Base-by-base conservation (phyloP, 2,797 vertebrate genomes). In the Paguma larvata region DNA sequence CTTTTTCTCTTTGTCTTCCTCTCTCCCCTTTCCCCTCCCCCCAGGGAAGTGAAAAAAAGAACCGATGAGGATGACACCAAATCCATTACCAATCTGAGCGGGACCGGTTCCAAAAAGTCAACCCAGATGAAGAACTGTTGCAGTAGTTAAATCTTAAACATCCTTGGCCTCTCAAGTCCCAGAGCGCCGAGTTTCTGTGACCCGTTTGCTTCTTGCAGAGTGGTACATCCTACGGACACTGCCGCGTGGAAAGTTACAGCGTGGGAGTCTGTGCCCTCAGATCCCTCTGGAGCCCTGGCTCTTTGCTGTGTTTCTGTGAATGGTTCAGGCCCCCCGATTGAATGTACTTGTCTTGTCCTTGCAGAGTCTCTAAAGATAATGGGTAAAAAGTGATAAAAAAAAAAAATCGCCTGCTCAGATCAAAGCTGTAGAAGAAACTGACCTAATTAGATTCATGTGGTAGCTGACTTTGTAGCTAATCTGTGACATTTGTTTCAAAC, bases 1-100 rank as follows among this genome's bases (percentile, higher is more conserved):
- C 15, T n/a, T 11, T 59, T 15, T 34, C 1, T 59, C 25, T 46
- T 32, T 25, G 16, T 75, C 18, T 84, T 12, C 87, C 48, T 65
- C 25, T 8, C 8, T 48, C 15, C 62, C 13, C 48, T 80, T 82
- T 56, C 73, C 30, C 51, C 44, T 77, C 53, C 63, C 86, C 94
- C 85, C 98, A 99, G 99, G 5, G 99, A 99, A 98, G 99, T 99
- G 59, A 99, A 99, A 95, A 99, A 99, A 97, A 98, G 99, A 85
- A 97, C 98, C 12, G 97, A 98, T 73, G 98, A 98, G 88, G 99
- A 99, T n/a, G 99, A 99, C 78, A 97, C 97, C 32, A 99, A 98
- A 89, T 99, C 99, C 5, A 97, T 99, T 92, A 98, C 99, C 46
- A 99, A 94, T 77, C 98, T 99, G 84, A 96, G 98, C 13, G 98